Evolutionary conservation across 2,888 invertebrate species (phyloP).

Genomic region (Heliconius ethilla): DNA sequence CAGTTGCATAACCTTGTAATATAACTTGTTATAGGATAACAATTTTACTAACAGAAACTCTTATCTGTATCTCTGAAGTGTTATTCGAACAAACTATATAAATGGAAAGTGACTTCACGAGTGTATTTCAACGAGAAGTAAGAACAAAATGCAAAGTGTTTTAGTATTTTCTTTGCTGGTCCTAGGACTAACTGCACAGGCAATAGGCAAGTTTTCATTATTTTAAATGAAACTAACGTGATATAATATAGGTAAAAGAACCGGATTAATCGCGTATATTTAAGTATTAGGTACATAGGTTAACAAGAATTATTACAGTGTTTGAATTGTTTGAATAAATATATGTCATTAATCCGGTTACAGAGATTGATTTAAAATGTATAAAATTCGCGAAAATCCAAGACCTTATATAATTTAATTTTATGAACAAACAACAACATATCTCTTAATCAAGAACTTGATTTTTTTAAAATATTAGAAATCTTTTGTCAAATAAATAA

Average conservation of each 20-base stretch:
- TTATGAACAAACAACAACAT: not conserved
- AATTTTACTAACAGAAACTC: not conserved
- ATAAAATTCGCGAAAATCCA: too few relatives aligned
- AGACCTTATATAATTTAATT: not conserved
- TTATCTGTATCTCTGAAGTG: conserved; percentile 6
- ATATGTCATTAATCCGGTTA: too few relatives aligned
- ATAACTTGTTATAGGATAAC: not conserved
- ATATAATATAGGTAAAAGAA: too few relatives aligned
- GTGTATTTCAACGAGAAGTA: not conserved
- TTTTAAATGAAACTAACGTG: too few relatives aligned
- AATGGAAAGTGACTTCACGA: not conserved
- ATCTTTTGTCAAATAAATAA: not conserved
- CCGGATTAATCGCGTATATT: not conserved
- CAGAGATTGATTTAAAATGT: too few relatives aligned
- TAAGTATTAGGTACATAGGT: not conserved
- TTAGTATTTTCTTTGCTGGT: not conserved
- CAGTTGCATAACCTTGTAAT: too few relatives aligned
- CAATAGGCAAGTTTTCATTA: not conserved
- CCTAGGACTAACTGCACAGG: not conserved
- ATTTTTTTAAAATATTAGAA: not conserved
- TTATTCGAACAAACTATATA: conserved; percentile 11
- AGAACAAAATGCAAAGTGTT: conserved; percentile 8
- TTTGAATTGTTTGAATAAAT: too few relatives aligned
- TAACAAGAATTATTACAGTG: too few relatives aligned
- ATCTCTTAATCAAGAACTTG: not conserved